Evolutionary conservation across 2,113 vertebrate genomes (phyloP), one percentile per base, ranked within the genome.

Genomic region (Dissostichus mawsoni): DNA sequence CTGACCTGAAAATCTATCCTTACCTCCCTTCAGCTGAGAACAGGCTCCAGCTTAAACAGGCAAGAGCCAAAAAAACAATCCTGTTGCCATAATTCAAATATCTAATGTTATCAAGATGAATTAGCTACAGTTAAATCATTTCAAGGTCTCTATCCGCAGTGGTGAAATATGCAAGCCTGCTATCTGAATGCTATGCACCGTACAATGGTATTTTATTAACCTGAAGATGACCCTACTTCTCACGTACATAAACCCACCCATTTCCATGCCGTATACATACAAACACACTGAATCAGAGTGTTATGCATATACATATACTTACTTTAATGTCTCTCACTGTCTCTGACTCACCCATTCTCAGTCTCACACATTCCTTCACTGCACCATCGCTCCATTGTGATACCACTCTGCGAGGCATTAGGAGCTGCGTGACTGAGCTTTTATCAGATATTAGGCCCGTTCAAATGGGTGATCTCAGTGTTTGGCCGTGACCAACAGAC

Each of bases 401-500:
- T 77, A 33, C 23, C 11, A 20, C 81, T 77, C 62, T 65, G 83
- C 23, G 57, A 80, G 74, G 74, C 89, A 83, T 90, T 84, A 89
- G 69, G 78, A 76, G 71, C 89, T 84, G 90, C 76, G 76, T 89
- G 91, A 90, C 83, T 85, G 88, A 87, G 89, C 90, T 90, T 92
- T 87, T 88, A 90, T 92, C 90, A 90, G 90, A 90, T 93, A 87
- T 89, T 86, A 87, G 72, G 55, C 69, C 75, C 51, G 76, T 87
- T 92, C 85, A 90, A 89, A 94, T 90, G 92, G 89, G 91, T 90
- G 87, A 92, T 92, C 82, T 78, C 85, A 75, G 80, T 86, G 69
- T 82, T 87, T 80, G 48, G 77, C 82, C 84, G 73, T 92, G 92
- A 90, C 91, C 82, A 76, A 76, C 80, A 87, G 84, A 88, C 86